These are phyloP conservation scores for Drosophila takahashii DNA, from an alignment of 1,140 invertebrate species.

Conservation along the genomic window DNA sequence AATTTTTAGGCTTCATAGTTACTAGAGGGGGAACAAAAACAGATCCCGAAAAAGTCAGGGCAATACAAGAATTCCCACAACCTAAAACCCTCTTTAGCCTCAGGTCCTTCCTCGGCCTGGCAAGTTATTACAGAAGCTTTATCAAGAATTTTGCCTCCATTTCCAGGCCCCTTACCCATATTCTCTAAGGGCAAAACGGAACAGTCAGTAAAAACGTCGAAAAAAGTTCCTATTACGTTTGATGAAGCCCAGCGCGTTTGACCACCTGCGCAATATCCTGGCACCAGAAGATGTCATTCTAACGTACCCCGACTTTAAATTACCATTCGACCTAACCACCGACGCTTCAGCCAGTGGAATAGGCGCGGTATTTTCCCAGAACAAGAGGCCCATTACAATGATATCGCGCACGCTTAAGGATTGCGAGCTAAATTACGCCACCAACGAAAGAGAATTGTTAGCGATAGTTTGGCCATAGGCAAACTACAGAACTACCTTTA, in stretches of 20 bases:
- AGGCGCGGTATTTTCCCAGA: neutral
- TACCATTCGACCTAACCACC: slow-evolving; percentile 7
- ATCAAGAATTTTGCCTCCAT: slow-evolving; percentile 14
- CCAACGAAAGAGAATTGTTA: slow-evolving; percentile 11
- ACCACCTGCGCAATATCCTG: slow-evolving; percentile 7
- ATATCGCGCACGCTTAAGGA: slow-evolving; percentile 9
- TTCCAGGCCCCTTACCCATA: slow-evolving; percentile 2
- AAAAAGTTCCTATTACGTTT: slow-evolving; percentile 8
- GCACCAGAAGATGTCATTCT: slow-evolving; percentile 16
- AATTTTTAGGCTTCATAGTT: slow-evolving; percentile 20
- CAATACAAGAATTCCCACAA: slow-evolving; percentile 10
- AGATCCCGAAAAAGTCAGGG: slow-evolving; percentile 15
- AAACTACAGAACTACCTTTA: slow-evolving; percentile 30
- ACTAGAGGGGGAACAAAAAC: slow-evolving; percentile 4
- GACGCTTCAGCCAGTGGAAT: neutral
- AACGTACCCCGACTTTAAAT: slow-evolving; percentile 13
- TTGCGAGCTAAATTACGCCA: slow-evolving; percentile 4
- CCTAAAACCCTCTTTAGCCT: slow-evolving; percentile 6
- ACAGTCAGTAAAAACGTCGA: slow-evolving; percentile 1
- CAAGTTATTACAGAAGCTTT: slow-evolving; percentile 19
- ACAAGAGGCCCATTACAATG: slow-evolving; percentile 3
- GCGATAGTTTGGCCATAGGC: slow-evolving; percentile 9
- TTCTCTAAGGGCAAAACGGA: slow-evolving; percentile 20
- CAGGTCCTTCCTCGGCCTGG: slow-evolving; percentile 14
- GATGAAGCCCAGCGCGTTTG: slow-evolving; percentile 2